These are phyloP conservation scores for Laupala kohalensis DNA, from an alignment of 1,140 invertebrate species.

Conservation along the genomic window DNA sequence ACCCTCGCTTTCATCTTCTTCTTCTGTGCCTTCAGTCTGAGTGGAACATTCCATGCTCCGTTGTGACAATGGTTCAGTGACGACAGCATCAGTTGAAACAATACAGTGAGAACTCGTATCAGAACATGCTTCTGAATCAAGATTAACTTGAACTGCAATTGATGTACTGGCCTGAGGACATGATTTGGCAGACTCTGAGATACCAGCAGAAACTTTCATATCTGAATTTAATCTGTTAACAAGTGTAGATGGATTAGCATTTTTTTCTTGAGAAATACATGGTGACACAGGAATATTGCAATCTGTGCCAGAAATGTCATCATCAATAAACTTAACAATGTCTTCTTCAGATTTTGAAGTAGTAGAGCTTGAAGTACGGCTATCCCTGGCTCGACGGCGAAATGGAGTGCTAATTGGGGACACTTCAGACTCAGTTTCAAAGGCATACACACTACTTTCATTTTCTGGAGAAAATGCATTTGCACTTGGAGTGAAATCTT, in stretches of 20 bases:
- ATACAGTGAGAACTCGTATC: constrained; percentile 2
- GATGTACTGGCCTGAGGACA: constrained; percentile 28
- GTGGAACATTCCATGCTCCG: constrained; percentile 33
- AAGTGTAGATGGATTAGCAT: not conserved
- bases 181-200: not conserved
- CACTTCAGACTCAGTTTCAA: constrained; percentile 43
- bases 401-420: constrained; percentile 40
- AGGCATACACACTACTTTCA: constrained; percentile 56
- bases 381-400: constrained; percentile 28
- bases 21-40: constrained; percentile 33
- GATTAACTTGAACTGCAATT: constrained; percentile 44
- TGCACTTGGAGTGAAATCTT: constrained; percentile 29
- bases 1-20: constrained; percentile 34
- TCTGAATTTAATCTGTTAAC: not conserved
- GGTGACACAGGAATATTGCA: not conserved
- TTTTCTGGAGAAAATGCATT: constrained; percentile 54
- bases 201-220: not conserved
- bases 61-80: not conserved
- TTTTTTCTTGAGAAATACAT: not conserved
- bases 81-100: not conserved
- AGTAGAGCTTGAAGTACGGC: constrained; percentile 28
- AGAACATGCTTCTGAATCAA: constrained; percentile 22
- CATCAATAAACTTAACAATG: constrained; percentile 8
- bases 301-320: not conserved
- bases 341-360: constrained; percentile 29